Conservation (phyloP, 2,888 invertebrate genomes). For the Callinectes sapidus region DNA sequence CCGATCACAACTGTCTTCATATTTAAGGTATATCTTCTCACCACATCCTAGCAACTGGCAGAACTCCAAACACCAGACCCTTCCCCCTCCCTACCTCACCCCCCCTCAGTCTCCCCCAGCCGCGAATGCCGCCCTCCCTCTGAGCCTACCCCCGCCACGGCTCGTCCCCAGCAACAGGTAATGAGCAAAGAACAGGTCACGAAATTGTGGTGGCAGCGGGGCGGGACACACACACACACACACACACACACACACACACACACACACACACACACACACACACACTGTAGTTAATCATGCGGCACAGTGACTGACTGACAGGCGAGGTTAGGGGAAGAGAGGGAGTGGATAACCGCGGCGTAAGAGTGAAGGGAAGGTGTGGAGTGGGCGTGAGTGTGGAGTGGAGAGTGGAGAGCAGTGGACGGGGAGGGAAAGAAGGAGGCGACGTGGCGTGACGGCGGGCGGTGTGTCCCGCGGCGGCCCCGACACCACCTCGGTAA, state of each 20-base stretch:
- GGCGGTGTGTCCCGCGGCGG: conserved; percentile 32
- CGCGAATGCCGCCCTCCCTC: too few relatives aligned
- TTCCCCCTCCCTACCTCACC: neutral
- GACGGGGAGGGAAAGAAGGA: conserved; percentile 13
- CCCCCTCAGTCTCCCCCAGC: neutral
- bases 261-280: conserved; percentile 36
- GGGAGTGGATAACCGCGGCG: neutral
- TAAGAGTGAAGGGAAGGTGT: neutral
- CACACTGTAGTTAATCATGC: conserved; percentile 15
- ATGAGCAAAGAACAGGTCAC: neutral
- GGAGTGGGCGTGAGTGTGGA: neutral
- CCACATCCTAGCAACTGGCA: conserved; percentile 20
- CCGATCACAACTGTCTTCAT: neutral
- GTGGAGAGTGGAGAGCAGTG: neutral
- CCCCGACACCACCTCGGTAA: conserved; percentile 22
- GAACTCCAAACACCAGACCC: neutral
- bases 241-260: conserved; percentile 35
- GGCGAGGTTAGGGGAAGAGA: neutral
- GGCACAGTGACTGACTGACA: too few relatives aligned
- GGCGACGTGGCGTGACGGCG: neutral
- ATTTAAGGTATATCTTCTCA: neutral
- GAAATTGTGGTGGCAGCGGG: neutral
- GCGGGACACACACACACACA: neutral
- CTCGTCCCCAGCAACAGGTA: conserved; percentile 22
- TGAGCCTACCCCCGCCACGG: too few relatives aligned